Conservation (phyloP, 1,140 invertebrate species). For the Ladona fulva region DNA sequence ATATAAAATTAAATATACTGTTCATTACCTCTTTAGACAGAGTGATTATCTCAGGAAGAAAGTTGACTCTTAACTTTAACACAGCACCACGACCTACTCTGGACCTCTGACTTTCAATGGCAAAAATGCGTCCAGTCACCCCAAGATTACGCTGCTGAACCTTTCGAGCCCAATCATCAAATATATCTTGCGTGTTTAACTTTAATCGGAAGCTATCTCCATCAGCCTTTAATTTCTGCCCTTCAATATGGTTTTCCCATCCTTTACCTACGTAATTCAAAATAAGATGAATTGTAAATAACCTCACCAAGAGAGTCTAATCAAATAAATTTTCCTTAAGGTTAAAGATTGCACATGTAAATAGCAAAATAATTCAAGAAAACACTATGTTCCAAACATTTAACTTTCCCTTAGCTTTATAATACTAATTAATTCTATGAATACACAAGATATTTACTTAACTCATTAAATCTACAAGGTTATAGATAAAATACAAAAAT, state of each 20-base stretch:
- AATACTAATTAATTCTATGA: too few relatives aligned
- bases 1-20: too few relatives aligned
- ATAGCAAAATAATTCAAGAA: too few relatives aligned
- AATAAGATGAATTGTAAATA: too few relatives aligned
- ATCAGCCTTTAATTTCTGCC: slow-evolving; percentile 94
- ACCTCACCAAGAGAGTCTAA: too few relatives aligned
- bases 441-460: too few relatives aligned
- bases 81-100: slow-evolving; percentile 77
- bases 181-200: slow-evolving; percentile 91
- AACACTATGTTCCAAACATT: too few relatives aligned
- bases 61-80: slow-evolving; percentile 93
- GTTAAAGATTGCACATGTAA: too few relatives aligned
- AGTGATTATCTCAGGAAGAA: slow-evolving; percentile 95
- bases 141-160: slow-evolving; percentile 91
- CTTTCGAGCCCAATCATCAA: slow-evolving; percentile 94
- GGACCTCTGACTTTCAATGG: slow-evolving; percentile 73
- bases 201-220: slow-evolving; percentile 95
- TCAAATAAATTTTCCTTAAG: too few relatives aligned
- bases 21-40: slow-evolving; percentile 91
- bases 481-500: too few relatives aligned
- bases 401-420: too few relatives aligned
- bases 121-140: slow-evolving; percentile 89
- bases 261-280: slow-evolving; percentile 91
- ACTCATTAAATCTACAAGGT: too few relatives aligned
- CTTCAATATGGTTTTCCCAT: slow-evolving; percentile 99